Base-by-base conservation (phyloP, 2,113 vertebrate species). In the Callopanchax toddi region DNA sequence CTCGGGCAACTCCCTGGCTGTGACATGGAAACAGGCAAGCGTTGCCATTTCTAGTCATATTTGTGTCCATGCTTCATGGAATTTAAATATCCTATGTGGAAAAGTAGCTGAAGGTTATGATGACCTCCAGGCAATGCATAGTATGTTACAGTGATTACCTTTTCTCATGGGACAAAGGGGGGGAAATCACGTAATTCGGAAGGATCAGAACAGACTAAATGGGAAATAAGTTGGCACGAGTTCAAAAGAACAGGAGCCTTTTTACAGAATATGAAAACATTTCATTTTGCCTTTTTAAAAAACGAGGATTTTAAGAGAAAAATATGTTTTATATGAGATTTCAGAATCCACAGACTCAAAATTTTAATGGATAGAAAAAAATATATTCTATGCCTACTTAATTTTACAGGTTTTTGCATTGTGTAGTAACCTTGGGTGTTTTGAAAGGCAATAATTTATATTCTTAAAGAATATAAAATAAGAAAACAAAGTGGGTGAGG, bases 1-100 rank as follows among this genome's bases (percentile, higher is more conserved):
- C 37, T 50, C 51, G 60, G 67, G 57, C 55, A 32, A 53, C 70
- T 69, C 61, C 68, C 79, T 76, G 67, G 40, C 71, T 48, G 45
- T 81, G 86, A 88, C 80, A 83, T 74, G 78, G 84, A 81, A 86
- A 87, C 78, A 81, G 74, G 79, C 60, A 32, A 76, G 72, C 20
- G 36, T 25, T 56, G 75, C 70, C 71, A 57, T 65, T 86, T 80
- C 34, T 12, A 79, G 68, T 54, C 68, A 61, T 50, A 52, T 74
- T 75, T 63, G 52, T 50, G 71, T 74, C 60, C 65, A 51, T 43
- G 48, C 55, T 54, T 55, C 52, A 67, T 52, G 13, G 65, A 44
- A 86, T 83, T 81, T 87, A 68, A 85, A 87, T 78, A 79, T 25
- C 22, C 34, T 53, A 51, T 43, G 11, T 59, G 59, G 44, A 50